phyloP scores from a whole-genome alignment of 2,113 vertebrate genomes.

The Copsychus sechellarum region DNA sequence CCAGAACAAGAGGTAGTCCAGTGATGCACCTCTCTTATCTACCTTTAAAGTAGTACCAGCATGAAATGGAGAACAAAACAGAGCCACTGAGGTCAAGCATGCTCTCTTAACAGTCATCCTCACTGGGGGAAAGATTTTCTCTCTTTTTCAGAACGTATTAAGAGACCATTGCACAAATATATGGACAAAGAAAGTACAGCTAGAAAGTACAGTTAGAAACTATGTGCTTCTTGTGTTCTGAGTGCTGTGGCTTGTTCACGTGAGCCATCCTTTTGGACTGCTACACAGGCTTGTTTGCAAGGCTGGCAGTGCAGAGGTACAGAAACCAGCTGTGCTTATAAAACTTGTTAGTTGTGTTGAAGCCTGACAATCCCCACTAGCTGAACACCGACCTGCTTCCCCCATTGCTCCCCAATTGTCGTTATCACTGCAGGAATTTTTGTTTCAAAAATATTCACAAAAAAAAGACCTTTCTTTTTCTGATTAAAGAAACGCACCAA shows the following conservation, averaged over 20 bases:
- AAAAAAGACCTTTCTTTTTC: not conserved
- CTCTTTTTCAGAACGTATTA: not conserved
- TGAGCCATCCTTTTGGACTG: not conserved
- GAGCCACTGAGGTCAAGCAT: not conserved
- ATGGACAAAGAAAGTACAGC: not conserved
- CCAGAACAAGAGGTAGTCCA: not conserved
- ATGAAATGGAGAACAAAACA: not conserved
- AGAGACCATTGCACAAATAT: not conserved
- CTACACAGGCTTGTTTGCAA: not conserved
- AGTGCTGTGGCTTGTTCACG: not conserved
- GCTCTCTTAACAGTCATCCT: not conserved
- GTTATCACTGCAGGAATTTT: not conserved
- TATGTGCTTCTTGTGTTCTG: not conserved
- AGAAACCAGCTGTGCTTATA: not conserved
- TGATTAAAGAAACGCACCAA: not conserved
- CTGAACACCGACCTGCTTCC: not conserved
- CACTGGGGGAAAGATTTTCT: not conserved
- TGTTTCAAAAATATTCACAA: not conserved
- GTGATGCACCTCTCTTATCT: not conserved
- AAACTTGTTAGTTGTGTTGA: not conserved
- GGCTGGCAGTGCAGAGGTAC: not conserved
- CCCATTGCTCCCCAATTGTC: accelerated
- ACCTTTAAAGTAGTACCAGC: not conserved
- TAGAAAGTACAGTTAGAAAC: not conserved
- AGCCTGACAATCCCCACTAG: not conserved